Base-by-base conservation (phyloP, 2,888 invertebrate species). In the Cephus sareptanus region DNA sequence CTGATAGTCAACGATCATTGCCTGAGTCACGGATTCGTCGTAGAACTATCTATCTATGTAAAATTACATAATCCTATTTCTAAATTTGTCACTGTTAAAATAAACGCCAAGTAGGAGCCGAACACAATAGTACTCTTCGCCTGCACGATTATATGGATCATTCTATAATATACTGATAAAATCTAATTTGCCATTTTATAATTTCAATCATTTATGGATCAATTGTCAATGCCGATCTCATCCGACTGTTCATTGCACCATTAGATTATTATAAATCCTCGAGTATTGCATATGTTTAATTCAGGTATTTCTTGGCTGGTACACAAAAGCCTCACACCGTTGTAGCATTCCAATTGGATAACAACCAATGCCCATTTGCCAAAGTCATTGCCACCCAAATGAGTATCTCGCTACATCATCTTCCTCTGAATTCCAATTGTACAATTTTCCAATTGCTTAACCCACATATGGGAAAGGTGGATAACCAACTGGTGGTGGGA, bases 391-490 rank as follows among this genome's bases (percentile, higher is more conserved):
- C 9, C 56, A 56, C 23, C 56, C 56, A 23, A 56, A 56, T 56
- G 40, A 56, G 40, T 56, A 15, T 40, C 40, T 9, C 56, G 56
- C 56, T 23, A 56, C 56, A 23, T 56, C 56, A 9, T 23, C 56
- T 56, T 23, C 23, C 56, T 23, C 23, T 56, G 23, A 15, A 56
- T 56, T 56, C 9, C 56, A 56, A 56, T 56, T 56, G 56, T 23
- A 40, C 40, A 15, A 40, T 40, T 40, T 40, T 40, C 23, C 40
- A 40, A 15, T 40, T 40, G 33, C 89, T 94, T 94, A 94, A 89
- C 97, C 96, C 84, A 96, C 95, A 89, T 94, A 97, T 4, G 96
- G 96, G 90, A 93, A 97, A 33, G 95, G 95, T 33, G 95, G 95
- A 89, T 94, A 97, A 3, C 89, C 90, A 73, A 91, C 91, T 23